These are phyloP conservation scores for Simalia tracyae DNA, from an alignment of 2,797 vertebrate genomes.

Conservation along the genomic window DNA sequence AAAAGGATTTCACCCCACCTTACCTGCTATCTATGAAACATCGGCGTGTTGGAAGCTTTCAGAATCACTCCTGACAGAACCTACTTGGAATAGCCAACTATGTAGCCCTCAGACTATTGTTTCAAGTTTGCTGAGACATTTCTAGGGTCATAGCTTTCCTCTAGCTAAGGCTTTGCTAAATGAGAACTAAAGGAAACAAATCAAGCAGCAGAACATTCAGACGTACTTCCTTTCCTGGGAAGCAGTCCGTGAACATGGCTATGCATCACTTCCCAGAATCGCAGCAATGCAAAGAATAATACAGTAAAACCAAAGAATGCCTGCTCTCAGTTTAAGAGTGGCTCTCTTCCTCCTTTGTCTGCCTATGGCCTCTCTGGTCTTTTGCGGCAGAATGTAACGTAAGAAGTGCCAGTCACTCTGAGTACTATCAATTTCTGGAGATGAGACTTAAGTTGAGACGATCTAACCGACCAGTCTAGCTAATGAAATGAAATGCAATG, in stretches of 20 bases:
- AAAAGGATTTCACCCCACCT: slow-evolving; percentile 34
- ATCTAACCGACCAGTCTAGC: slow-evolving; percentile 64
- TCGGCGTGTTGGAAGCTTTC: slow-evolving; percentile 34
- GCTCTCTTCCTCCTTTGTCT: slow-evolving; percentile 12
- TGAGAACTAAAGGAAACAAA: slow-evolving; percentile 67
- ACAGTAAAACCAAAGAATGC: slow-evolving; percentile 46
- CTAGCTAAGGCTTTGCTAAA: slow-evolving; percentile 59
- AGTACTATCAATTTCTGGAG: slow-evolving; percentile 58
- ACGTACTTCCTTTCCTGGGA: slow-evolving; percentile 47
- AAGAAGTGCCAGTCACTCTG: slow-evolving; percentile 50
- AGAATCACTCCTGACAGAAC: slow-evolving; percentile 60
- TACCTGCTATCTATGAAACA: slow-evolving; percentile 36
- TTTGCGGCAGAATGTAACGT: slow-evolving; percentile 55
- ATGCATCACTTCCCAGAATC: slow-evolving; percentile 49
- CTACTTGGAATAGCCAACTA: slow-evolving; percentile 56
- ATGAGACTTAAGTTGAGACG: slow-evolving; percentile 58
- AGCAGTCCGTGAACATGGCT: slow-evolving; percentile 49
- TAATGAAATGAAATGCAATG: slow-evolving; percentile 54
- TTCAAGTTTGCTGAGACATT: slow-evolving; percentile 60
- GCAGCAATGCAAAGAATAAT: slow-evolving; percentile 36
- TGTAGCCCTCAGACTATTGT: slow-evolving; percentile 32
- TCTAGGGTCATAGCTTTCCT: slow-evolving; percentile 67
- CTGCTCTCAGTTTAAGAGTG: slow-evolving; percentile 53
- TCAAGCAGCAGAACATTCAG: slow-evolving; percentile 61
- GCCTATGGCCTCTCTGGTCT: slow-evolving; percentile 48